Percentiles rank a stretch among this genome's conserved stretches.
phyloP scores from a whole-genome alignment of 2,113 vertebrate species.

The Malurus cyaneus region DNA sequence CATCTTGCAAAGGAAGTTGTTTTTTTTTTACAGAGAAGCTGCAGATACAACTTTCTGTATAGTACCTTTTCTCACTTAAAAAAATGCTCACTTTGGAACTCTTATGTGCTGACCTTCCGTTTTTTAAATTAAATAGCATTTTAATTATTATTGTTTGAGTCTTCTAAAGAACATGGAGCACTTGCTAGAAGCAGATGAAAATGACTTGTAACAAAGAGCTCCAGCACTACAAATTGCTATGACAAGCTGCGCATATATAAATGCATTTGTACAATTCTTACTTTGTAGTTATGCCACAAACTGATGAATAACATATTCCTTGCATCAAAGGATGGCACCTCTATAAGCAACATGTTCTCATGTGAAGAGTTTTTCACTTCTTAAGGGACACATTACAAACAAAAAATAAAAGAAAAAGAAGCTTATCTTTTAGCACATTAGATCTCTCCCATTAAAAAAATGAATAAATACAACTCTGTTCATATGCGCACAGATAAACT shows the following conservation, averaged over 20 bases:
- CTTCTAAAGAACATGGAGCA: background rate
- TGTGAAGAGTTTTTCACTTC: background rate
- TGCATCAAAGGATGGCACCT: background rate
- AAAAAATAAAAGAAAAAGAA: conserved; percentile 26
- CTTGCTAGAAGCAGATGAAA: background rate
- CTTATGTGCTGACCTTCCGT: background rate
- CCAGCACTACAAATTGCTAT: background rate
- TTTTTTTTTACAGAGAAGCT: background rate
- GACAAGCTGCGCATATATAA: fast-evolving
- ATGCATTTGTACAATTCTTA: background rate
- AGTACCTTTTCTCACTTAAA: background rate
- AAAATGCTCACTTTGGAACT: background rate
- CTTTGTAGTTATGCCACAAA: background rate
- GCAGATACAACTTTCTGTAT: background rate
- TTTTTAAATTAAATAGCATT: background rate
- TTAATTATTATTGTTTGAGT: background rate
- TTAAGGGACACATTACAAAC: background rate
- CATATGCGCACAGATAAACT: background rate
- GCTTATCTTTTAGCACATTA: background rate
- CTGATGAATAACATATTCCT: background rate
- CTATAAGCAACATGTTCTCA: background rate
- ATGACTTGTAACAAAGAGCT: background rate
- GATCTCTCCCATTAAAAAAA: background rate
- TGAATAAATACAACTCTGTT: background rate
- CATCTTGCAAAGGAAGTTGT: background rate